These are phyloP conservation scores for Frieseomelitta varia DNA, from an alignment of 1,140 invertebrate species.

Conservation along the genomic window DNA sequence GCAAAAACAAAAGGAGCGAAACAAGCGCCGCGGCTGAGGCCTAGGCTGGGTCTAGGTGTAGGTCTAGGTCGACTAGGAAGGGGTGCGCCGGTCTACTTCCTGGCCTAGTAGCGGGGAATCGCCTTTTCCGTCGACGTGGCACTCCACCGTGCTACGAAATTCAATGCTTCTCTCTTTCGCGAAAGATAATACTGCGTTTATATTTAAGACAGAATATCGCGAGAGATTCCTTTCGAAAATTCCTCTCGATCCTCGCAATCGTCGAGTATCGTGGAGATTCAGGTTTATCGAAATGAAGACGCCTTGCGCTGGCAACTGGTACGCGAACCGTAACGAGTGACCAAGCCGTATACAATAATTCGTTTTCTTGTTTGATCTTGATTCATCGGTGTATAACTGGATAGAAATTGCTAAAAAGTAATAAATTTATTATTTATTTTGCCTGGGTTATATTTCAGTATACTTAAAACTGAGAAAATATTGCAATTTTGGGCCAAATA, in stretches of 20 bases:
- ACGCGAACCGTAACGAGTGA: no score
- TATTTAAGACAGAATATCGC: conserved; percentile 31
- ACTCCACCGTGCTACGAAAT: conserved; percentile 18
- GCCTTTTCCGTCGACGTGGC: conserved; percentile 54
- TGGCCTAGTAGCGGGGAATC: conserved; percentile 70
- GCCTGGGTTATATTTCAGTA: no score
- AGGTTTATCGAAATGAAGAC: background rate
- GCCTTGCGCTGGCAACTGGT: no score
- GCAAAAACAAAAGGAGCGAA: conserved; percentile 54
- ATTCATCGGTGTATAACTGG: no score
- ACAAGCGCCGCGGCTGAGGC: background rate
- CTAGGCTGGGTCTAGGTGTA: conserved; percentile 73
- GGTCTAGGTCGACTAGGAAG: conserved; percentile 77
- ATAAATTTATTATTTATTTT: no score
- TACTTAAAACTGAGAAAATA: no score
- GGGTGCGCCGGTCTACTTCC: conserved; percentile 66
- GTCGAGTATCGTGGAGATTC: background rate
- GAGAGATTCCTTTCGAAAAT: conserved; percentile 11
- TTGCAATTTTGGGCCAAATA: no score
- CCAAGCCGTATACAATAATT: no score
- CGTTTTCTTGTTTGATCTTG: no score
- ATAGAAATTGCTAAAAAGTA: no score
- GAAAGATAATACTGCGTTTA: conserved; percentile 34
- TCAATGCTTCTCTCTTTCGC: conserved; percentile 28
- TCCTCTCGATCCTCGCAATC: no score